Base-by-base conservation (phyloP, 2,888 invertebrate species). In the Himalopsyche anomala region DNA sequence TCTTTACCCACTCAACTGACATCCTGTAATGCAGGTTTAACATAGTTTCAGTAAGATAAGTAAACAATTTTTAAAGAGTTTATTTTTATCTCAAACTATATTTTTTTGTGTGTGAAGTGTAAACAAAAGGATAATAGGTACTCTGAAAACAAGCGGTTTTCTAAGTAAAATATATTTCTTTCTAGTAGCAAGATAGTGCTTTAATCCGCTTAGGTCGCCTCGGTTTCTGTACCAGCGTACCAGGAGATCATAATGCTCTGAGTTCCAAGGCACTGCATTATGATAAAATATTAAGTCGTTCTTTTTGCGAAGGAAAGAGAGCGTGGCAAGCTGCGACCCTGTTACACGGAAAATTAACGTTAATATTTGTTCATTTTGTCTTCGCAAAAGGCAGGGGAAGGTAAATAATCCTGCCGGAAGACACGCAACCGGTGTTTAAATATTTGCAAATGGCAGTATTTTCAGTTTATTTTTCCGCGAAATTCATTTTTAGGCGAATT, bases 271-370 rank as follows among this genome's bases (percentile, higher is more conserved):
- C 36, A 74, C 74, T 74, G 74, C 74, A 74, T 38, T 74, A 74
- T 74, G 74, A 74, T 74, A 74, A 74, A 74, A 74, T 74, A 74
- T 74, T 74, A 74, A 74, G 74, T 36, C 36, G 74, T 36, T 74
- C 74, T 36, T 74, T 69, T 74, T 28, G 28, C 74, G 74, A 36
- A 12, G 19, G 36, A 74, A 74, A 74, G 36, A 36, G 74, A 19
- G 74, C 74, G 74, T 74, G 74, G 74, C 74, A 74, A 15, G 74
- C 74, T 74, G 74, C 74, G 74, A 74, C 74, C 74, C 74, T 74
- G 74, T 74, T 38, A 74, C 74, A 74, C 74, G 74, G 74, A 74
- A 74, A 74, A 74, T 74, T 74, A 74, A 74, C 74, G 74, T 74
- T 74, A 36, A 74, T 74, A 36, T 74, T 74, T 74, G 74, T 74